Evolutionary conservation across 2,113 vertebrate species (phyloP).

Genomic region (Dromiciops gliroides): DNA sequence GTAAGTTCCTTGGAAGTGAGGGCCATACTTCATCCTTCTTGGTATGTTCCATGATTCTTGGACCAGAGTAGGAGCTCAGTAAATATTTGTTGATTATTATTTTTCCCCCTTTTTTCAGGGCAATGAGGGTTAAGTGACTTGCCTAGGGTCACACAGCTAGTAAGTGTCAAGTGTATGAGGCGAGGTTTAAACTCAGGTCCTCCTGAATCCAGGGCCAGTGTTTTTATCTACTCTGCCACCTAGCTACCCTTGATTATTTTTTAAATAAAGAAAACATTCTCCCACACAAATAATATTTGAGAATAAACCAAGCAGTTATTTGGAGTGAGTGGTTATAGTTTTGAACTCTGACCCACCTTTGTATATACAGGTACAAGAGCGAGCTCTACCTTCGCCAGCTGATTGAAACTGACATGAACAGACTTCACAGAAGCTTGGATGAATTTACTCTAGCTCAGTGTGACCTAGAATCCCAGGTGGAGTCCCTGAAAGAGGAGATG

Average conservation of each 20-base stretch:
- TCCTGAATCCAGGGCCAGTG: too few species aligned
- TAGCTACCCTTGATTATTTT: too few species aligned
- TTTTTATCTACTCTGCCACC: too few species aligned
- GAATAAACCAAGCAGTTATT: neutral
- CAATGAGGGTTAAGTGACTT: too few species aligned
- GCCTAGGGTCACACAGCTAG: too few species aligned
- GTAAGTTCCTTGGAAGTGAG: neutral
- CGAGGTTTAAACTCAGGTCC: too few species aligned
- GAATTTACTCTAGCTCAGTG: conserved; percentile 82
- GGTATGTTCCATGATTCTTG: neutral
- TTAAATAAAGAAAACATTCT: neutral
- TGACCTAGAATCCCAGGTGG: conserved; percentile 83
- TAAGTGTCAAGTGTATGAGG: too few species aligned
- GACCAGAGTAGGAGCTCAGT: neutral
- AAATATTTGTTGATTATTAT: neutral
- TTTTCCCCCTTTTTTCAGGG: neutral
- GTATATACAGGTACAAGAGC: conserved; percentile 85
- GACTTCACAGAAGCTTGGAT: conserved; percentile 80
- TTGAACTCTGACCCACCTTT: neutral
- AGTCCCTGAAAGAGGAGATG: conserved; percentile 80
- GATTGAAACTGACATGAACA: conserved; percentile 86
- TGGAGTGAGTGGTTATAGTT: neutral
- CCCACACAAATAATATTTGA: neutral
- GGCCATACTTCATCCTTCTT: neutral
- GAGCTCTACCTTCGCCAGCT: conserved; percentile 89